Evolutionary conservation across 2,888 invertebrate species (phyloP), one percentile per base, ranked within the genome.

Genomic region (Alcis repandata): DNA sequence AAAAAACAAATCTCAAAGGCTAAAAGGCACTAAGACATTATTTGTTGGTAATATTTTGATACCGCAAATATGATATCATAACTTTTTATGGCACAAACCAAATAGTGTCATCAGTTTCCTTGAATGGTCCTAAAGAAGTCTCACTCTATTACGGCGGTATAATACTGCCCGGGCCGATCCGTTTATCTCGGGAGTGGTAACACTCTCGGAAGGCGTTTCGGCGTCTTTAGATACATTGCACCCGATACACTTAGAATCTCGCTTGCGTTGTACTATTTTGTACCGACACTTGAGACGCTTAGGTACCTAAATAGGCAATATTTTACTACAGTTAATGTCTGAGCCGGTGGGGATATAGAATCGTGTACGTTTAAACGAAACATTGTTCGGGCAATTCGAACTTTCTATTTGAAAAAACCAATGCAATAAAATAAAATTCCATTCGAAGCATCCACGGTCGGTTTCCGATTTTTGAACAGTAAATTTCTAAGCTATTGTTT

Each of bases 41-140:
- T 87, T 86, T 85, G 83, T 87, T 79, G 79, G 79, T 86, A 82
- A 88, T 87, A 89, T 86, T 90, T 86, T 89, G 85, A 85, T 85
- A 80, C 84, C 82, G 77, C 86, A 86, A 88, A 87, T 84, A 86
- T 86, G 84, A 87, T 82, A 84, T 86, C 85, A 84, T 91, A 89
- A 90, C 89, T 88, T 91, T 92, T 92, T 92, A 91, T 87, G 87
- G 82, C 82, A 79, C 71, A 85, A 88, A 86, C 85, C 88, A 88
- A 91, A 91, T 91, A 88, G 90, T 87, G 82, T 89, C 90, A 86
- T 87, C 86, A 87, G 86, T 87, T 88, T 83, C 80, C 73, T 84
- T 84, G 83, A 86, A 88, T 84, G 85, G 81, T 83, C 87, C 85
- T 80, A 82, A 86, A 85, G 85, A 88, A 88, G 87, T 86, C 86